Percentiles rank a stretch among this genome's conserved stretches.
Evolutionary conservation across 2,888 invertebrate species (phyloP).

Genomic region (Ommatoiulus sabulosus): DNA sequence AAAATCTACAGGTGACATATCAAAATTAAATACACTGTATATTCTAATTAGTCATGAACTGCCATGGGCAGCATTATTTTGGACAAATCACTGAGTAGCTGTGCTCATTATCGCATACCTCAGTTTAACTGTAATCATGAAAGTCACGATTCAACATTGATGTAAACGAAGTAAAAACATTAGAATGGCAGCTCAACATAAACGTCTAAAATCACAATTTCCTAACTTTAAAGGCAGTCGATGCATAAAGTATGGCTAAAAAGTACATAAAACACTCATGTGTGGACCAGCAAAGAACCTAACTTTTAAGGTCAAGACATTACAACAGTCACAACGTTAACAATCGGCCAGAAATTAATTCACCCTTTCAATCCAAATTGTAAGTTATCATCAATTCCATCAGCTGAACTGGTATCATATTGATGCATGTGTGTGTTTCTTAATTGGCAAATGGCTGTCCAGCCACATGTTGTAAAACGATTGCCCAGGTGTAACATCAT

Average conservation of each 20-base stretch:
- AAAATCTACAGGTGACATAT: constrained; percentile 38
- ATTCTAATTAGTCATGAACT: constrained; percentile 31
- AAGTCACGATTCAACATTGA: not conserved
- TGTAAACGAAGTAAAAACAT: not conserved
- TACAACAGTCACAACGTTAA: constrained; percentile 2
- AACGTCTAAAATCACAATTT: not conserved
- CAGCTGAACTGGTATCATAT: too few species aligned
- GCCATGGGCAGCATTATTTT: constrained; percentile 30
- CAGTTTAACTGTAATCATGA: not conserved
- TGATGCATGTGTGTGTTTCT: too few species aligned
- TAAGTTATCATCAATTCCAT: not conserved
- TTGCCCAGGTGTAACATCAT: not conserved
- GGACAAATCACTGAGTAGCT: constrained; percentile 3
- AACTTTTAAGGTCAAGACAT: not conserved
- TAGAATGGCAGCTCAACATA: constrained; percentile 29
- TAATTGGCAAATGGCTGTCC: constrained; percentile 14
- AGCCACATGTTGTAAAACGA: not conserved
- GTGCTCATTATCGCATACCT: not conserved
- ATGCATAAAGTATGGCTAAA: constrained; percentile 40
- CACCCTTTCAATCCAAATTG: not conserved
- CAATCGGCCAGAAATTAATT: not conserved
- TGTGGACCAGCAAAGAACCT: not conserved
- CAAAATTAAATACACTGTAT: constrained; percentile 34
- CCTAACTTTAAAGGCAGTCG: constrained; percentile 8
- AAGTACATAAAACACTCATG: constrained; percentile 23